Evolutionary conservation across 2,113 vertebrate genomes (phyloP).

Genomic region (Sebastes schlegelii): DNA sequence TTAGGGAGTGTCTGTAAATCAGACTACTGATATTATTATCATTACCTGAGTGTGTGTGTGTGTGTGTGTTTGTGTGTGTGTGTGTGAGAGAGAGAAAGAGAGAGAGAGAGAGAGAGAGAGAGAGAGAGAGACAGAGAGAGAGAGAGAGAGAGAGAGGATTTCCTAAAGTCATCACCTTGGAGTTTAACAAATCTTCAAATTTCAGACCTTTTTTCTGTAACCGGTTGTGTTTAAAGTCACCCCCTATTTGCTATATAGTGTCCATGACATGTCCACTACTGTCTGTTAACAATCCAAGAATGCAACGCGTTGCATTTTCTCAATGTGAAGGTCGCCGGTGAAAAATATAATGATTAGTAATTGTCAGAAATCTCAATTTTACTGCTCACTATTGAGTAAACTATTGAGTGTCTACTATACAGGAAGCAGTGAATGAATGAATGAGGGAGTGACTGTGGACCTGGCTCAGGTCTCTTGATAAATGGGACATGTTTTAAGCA

Average conservation of each 20-base stretch:
- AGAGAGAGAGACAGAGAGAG: neutral
- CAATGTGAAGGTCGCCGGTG: neutral
- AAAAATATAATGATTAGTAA: neutral
- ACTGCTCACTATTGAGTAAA: neutral
- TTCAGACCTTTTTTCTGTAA: neutral
- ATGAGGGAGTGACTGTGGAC: neutral
- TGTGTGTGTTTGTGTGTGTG: too few species aligned
- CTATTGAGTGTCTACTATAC: too few species aligned
- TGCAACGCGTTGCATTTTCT: neutral
- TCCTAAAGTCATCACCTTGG: slow-evolving; percentile 6
- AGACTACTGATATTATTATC: slow-evolving; percentile 60
- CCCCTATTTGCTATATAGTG: neutral
- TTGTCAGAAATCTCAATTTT: neutral
- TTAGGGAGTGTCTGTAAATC: slow-evolving; percentile 60
- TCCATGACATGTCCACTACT: neutral
- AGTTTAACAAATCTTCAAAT: slow-evolving; percentile 17
- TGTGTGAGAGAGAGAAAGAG: too few species aligned
- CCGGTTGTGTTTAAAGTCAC: neutral
- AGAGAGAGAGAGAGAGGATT: neutral
- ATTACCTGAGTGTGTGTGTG: slow-evolving; percentile 31
- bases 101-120: neutral
- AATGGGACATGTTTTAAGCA: neutral
- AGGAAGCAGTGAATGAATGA: neutral
- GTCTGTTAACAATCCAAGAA: neutral
- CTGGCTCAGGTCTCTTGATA: neutral